Conservation (phyloP, 2,888 invertebrate genomes). For the Philereme transversata region DNA sequence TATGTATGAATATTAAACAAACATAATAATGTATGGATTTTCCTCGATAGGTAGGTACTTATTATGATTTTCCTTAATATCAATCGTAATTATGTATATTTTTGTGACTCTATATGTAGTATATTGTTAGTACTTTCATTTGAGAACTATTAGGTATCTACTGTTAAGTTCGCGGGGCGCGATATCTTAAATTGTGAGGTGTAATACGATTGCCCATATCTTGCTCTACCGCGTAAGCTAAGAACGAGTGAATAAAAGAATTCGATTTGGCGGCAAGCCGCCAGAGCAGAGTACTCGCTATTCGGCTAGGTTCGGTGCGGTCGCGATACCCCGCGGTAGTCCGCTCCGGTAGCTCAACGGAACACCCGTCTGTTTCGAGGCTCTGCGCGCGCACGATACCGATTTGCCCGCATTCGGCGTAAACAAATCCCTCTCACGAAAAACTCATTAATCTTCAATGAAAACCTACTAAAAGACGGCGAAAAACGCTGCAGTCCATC, state of each 20-base stretch:
- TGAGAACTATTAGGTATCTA: background rate
- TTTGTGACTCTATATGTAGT: too few species aligned
- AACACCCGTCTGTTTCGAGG: slow-evolving; percentile 43
- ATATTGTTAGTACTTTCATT: too few species aligned
- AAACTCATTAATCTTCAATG: slow-evolving; percentile 60
- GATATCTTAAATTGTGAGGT: slow-evolving; percentile 16
- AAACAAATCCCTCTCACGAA: slow-evolving; percentile 68
- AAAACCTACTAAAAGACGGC: slow-evolving; percentile 47
- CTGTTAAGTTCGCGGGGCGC: slow-evolving; percentile 9
- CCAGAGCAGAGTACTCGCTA: slow-evolving; percentile 35
- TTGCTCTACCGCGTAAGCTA: slow-evolving; percentile 42
- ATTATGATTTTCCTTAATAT: too few species aligned
- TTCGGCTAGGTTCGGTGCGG: slow-evolving; percentile 58
- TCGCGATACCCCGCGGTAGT: slow-evolving; percentile 50
- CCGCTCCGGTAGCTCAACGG: slow-evolving; percentile 54
- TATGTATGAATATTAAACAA: too few species aligned
- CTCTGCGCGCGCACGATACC: slow-evolving; percentile 35
- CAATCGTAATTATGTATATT: background rate
- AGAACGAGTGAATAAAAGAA: slow-evolving; percentile 57
- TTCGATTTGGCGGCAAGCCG: slow-evolving; percentile 55
- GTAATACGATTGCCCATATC: slow-evolving; percentile 39
- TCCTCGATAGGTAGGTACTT: too few species aligned
- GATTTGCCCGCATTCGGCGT: slow-evolving; percentile 52
- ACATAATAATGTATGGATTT: too few species aligned
- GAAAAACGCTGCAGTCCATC: slow-evolving; percentile 26